phyloP scores from a whole-genome alignment of 2,113 vertebrate genomes.

The Melospiza melodia region DNA sequence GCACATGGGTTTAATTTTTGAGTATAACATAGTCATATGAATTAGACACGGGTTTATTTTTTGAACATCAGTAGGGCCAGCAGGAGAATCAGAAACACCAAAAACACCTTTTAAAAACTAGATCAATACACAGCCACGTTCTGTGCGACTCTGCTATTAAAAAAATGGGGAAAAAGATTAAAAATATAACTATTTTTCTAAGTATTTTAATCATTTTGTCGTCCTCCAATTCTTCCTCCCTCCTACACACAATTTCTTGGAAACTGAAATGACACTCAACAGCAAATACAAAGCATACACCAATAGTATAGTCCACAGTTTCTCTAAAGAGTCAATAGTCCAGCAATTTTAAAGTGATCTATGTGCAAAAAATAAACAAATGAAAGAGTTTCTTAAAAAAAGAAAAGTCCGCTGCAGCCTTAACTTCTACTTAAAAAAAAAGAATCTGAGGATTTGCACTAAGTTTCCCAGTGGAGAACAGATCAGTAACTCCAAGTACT shows the following conservation, averaged over 20 bases:
- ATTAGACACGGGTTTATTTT: not conserved
- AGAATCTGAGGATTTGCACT: not conserved
- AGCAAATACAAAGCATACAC: slow-evolving; percentile 36
- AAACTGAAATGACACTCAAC: slow-evolving; percentile 23
- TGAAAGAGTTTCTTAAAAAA: not conserved
- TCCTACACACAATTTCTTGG: slow-evolving; percentile 7
- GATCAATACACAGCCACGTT: not conserved
- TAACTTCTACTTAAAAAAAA: not conserved
- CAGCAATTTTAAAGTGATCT: slow-evolving; percentile 67
- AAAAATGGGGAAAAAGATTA: not conserved
- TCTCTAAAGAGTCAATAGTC: slow-evolving; percentile 47
- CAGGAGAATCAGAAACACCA: not conserved
- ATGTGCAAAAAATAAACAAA: slow-evolving; percentile 56
- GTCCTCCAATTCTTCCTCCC: slow-evolving; percentile 36
- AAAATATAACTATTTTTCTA: slow-evolving; percentile 24
- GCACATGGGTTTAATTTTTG: not conserved
- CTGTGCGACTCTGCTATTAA: not conserved
- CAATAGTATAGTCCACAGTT: slow-evolving; percentile 45
- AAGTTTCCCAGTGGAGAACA: slow-evolving; percentile 26
- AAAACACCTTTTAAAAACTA: slow-evolving; percentile 24
- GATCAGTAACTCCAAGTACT: not conserved
- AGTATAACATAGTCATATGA: not conserved
- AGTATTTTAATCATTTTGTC: not conserved
- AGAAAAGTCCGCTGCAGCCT: not conserved
- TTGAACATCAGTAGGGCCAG: not conserved